A percentile compares a stretch with the other conserved stretches of the same genome.
These are phyloP conservation scores for Martes martes DNA, from an alignment of 2,113 vertebrate genomes.

Conservation along the genomic window DNA sequence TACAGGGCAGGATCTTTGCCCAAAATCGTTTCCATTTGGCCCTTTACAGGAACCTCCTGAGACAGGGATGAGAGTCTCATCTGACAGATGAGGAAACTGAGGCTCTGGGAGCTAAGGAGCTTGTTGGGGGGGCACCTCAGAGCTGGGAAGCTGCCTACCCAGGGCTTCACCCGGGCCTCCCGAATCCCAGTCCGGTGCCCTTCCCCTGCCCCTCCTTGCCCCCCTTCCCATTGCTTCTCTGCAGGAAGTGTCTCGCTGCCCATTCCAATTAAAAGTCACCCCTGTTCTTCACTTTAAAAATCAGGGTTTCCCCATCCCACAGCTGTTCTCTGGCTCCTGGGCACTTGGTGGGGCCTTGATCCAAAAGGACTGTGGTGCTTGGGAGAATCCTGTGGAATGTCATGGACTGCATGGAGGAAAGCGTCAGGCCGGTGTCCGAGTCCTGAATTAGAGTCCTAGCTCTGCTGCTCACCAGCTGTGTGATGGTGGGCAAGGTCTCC, in stretches of 20 bases:
- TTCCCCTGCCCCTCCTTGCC: background rate
- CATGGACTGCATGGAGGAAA: background rate
- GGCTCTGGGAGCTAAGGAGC: background rate
- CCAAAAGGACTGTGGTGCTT: background rate
- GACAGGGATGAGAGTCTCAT: background rate
- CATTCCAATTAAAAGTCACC: background rate
- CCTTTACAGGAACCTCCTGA: background rate
- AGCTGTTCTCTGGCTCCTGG: background rate
- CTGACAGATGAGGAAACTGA: background rate
- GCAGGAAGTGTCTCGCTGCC: background rate
- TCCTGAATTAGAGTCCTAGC: background rate
- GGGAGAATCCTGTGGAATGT: background rate
- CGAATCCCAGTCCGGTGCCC: fast-evolving
- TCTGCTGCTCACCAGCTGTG: background rate
- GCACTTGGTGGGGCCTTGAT: background rate
- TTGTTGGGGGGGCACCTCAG: background rate
- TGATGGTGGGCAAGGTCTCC: background rate
- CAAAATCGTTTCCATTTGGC: background rate
- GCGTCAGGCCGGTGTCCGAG: background rate
- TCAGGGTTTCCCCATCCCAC: background rate
- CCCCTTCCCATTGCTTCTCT: background rate
- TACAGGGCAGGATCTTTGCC: fast-evolving
- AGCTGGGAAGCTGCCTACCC: background rate
- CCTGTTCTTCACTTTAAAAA: background rate
- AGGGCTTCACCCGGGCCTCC: background rate